Base-by-base conservation (phyloP, 2,113 vertebrate species). In the Bubalus kerabau region DNA sequence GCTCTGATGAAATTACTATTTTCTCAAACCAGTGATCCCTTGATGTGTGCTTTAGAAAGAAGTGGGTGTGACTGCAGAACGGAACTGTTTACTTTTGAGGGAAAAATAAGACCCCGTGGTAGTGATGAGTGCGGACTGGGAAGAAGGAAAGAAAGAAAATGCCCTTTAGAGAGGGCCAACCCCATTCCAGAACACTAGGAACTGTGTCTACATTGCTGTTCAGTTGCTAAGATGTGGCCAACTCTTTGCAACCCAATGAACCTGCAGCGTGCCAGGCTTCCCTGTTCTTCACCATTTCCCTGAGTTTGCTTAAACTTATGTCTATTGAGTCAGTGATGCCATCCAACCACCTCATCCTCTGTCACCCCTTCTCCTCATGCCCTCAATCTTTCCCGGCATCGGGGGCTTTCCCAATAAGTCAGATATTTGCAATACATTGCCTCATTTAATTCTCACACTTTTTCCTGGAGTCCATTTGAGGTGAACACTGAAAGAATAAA, bases 341-440 rank as follows among this genome's bases (percentile, higher is more conserved):
- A 76, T 26, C 40, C 71, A 76, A 43, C 6, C 23, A 43, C 12
- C 40, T 43, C 6, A 76, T 43, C 71, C 13, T 76, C 23, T 26
- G 40, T 43, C 0, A 0, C 23, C 3, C 3, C 12, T 76, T 76
- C 40, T 43, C 23, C 71, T 43, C 71, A 76, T 15, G 40, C 12
- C 71, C 23, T 76, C 23, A 43, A 43, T 43, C 40, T 43, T 76
- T 76, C 40, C 71, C 3, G 2, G 71, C 23, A 43, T 43, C 12
- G 26, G 3, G 21, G 23, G 26, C 11, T 76, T 76, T 76, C 23
- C 71, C 40, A 26, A 0, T 43, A 23, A 76, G 40, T 76, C 17
- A 26, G 71, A 24, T 26, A 40, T 43, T 26, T 43, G 71, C 6
- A 14, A 43, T 43, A 76, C 3, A 8, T 12, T 59, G 40, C 17